Base-by-base conservation (phyloP, 2,888 invertebrate species). In the Graphium colonna region DNA sequence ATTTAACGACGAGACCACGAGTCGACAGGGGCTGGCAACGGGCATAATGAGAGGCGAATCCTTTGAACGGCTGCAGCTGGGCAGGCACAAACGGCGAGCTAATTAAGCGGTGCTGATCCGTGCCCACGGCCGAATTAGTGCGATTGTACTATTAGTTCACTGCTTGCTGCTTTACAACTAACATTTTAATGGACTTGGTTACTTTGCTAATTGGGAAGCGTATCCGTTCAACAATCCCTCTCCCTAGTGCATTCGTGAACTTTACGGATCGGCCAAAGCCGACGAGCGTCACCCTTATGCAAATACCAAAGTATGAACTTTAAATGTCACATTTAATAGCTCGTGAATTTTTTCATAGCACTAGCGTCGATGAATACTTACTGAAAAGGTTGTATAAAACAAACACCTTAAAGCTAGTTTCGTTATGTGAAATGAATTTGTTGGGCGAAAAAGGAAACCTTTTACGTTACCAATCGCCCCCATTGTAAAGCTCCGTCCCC, bases 21-120 rank as follows among this genome's bases (percentile, higher is more conserved):
- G 73, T 69, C 74, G 71, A 69, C 75, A 72, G 65, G 61, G 71
- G 72, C 69, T 69, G 69, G 74, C 73, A 68, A 67, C 65, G 72
- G 71, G 70, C 77, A 79, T 87, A 87, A 87, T 84, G 86, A 88
- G 86, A 81, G 74, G 77, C 73, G 75, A 77, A 82, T 82, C 84
- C 87, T 88, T 89, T 89, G 88, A 86, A 80, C 81, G 78, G 77
- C 73, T 76, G 80, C 73, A 75, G 73, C 65, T 65, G 68, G 69
- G 66, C 64, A 68, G 66, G 71, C 63, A 75, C 78, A 78, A 85
- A 82, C 77, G 81, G 76, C 71, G 75, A 69, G 77, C 81, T 89
- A 89, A 89, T 89, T 89, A 88, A 80, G 79, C 82, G 73, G 74
- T 73, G 75, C 72, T 77, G 75, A 84, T 84, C 80, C 80, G 74